Conservation (phyloP, 1,140 invertebrate genomes). For the Aphelinus certus region DNA sequence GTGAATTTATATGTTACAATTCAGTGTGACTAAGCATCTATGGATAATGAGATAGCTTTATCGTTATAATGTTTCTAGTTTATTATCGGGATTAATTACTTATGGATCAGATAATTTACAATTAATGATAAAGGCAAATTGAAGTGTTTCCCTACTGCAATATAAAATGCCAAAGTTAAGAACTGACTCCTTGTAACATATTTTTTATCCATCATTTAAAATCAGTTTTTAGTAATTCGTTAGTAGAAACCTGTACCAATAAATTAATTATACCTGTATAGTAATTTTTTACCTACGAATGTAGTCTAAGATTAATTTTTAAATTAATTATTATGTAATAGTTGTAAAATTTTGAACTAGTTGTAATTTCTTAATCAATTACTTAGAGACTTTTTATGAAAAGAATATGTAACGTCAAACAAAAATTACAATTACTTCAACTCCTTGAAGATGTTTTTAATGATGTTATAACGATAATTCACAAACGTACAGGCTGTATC, state of each 20-base stretch:
- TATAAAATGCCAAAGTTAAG: conserved; percentile 61
- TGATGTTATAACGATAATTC: conserved; percentile 55
- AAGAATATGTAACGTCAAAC: conserved; percentile 15
- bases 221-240: conserved; percentile 41
- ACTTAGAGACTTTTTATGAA: conserved; percentile 38
- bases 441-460: conserved; percentile 43
- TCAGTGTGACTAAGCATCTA: conserved; percentile 35
- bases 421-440: conserved; percentile 6
- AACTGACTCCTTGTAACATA: conserved; percentile 48
- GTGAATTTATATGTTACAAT: conserved; percentile 30
- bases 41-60: conserved; percentile 44
- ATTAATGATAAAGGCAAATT: conserved; percentile 42
- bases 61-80: conserved; percentile 49
- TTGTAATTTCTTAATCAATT: conserved; percentile 45
- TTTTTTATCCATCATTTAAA: conserved; percentile 40
- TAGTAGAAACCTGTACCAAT: conserved; percentile 17
- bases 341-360: conserved; percentile 51
- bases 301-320: conserved; percentile 47
- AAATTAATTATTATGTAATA: conserved; percentile 41
- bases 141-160: conserved; percentile 54
- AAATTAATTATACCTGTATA: conserved; percentile 45
- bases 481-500: conserved; percentile 52
- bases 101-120: conserved; percentile 37
- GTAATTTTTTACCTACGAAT: conserved; percentile 40
- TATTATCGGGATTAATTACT: conserved; percentile 41